Percentiles rank a stretch among this genome's conserved stretches.
Conservation (phyloP, 2,888 invertebrate genomes). For the Drosophila kuntzei region DNA sequence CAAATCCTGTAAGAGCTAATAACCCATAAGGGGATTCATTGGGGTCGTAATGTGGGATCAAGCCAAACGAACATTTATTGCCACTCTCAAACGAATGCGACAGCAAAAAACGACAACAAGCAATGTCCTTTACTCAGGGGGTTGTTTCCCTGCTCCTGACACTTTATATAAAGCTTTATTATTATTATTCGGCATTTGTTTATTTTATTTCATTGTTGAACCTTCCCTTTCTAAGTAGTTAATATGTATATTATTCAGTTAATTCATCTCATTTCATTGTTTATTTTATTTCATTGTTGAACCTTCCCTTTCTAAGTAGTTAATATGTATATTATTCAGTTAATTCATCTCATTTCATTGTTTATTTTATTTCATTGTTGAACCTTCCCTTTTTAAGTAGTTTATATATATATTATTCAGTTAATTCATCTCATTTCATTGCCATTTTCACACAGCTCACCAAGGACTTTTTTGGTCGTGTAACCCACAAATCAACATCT, state of each 20-base stretch:
- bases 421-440: slow-evolving; percentile 15
- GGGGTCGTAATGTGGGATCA: slow-evolving; percentile 83
- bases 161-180: slow-evolving; percentile 32
- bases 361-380: slow-evolving; percentile 9
- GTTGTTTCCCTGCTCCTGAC: slow-evolving; percentile 19
- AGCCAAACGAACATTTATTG: slow-evolving; percentile 83
- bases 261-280: slow-evolving; percentile 15
- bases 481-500: slow-evolving; percentile 84
- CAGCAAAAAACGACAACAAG: slow-evolving; percentile 18
- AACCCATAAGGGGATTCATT: slow-evolving; percentile 84
- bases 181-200: slow-evolving; percentile 9
- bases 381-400: background rate
- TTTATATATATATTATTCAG: slow-evolving; percentile 20
- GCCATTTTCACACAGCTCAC: slow-evolving; percentile 86
- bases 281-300: slow-evolving; percentile 8
- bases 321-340: slow-evolving; percentile 19
- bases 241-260: slow-evolving; percentile 21
- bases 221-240: background rate
- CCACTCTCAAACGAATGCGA: slow-evolving; percentile 70
- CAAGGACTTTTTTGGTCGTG: slow-evolving; percentile 88
- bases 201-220: slow-evolving; percentile 7
- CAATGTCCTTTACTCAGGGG: slow-evolving; percentile 30
- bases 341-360: slow-evolving; percentile 17
- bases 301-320: background rate
- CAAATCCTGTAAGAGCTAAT: slow-evolving; percentile 74